A percentile compares a stretch with the other conserved stretches of the same genome.
These are phyloP conservation scores for Phortica variegata DNA, from an alignment of 1,140 invertebrate genomes.

Conservation along the genomic window DNA sequence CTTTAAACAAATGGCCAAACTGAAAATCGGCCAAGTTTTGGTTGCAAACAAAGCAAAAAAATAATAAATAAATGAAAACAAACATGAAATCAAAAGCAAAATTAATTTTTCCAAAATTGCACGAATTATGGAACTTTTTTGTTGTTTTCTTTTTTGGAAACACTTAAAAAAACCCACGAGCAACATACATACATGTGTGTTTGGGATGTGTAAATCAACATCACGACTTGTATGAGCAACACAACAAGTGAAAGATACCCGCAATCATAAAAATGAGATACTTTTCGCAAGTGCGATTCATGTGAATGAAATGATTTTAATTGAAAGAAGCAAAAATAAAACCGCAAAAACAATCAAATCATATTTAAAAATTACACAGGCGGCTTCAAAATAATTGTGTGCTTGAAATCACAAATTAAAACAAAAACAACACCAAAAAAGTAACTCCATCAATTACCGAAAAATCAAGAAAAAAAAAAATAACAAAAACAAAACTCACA, in stretches of 20 bases:
- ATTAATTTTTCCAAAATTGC: not conserved
- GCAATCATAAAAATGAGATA: not conserved
- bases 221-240: not conserved
- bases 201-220: not conserved
- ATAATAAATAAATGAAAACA: not conserved
- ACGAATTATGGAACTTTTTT: not conserved
- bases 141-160: too few species aligned
- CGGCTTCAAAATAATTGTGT: too few species aligned
- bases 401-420: too few species aligned
- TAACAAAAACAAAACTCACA: too few species aligned
- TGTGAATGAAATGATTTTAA: constrained; percentile 1
- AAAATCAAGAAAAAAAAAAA: too few species aligned
- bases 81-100: not conserved
- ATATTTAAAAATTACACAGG: too few species aligned
- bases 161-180: not conserved
- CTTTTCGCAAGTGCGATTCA: not conserved
- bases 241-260: constrained; percentile 1
- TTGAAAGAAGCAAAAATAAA: not conserved
- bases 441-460: too few species aligned
- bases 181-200: not conserved
- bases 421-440: too few species aligned
- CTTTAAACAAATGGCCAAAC: constrained; percentile 27
- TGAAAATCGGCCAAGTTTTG: not conserved
- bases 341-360: not conserved
- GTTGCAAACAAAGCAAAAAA: too few species aligned